Evolutionary conservation across 2,888 invertebrate genomes (phyloP).

Genomic region (Ophonus ardosiacus): DNA sequence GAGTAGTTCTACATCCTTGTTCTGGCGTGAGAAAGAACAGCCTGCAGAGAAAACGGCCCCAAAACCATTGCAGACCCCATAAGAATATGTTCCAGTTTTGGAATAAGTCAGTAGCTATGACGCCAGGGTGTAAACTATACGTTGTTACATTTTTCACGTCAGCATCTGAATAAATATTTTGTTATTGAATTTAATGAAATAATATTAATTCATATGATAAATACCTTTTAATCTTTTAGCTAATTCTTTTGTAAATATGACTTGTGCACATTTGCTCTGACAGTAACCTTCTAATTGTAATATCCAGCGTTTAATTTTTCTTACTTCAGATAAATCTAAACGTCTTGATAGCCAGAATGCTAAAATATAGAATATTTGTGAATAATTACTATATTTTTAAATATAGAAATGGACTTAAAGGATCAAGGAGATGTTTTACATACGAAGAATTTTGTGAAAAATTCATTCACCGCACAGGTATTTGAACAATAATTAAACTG

Average conservation of each 20-base stretch:
- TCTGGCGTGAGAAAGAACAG: not conserved
- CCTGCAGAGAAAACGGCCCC: not conserved
- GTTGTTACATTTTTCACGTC: conserved; percentile 33
- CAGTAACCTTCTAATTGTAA: conserved; percentile 82
- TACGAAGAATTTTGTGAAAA: too few species aligned
- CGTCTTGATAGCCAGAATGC: not conserved
- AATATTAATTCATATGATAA: not conserved
- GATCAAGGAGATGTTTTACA: too few species aligned
- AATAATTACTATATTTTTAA: not conserved
- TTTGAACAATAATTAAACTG: too few species aligned
- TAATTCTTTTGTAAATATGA: conserved; percentile 70
- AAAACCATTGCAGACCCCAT: conserved; percentile 5
- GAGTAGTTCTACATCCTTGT: conserved; percentile 51
- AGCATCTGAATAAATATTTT: conserved; percentile 25
- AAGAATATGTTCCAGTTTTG: conserved; percentile 1
- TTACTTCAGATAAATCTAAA: conserved; percentile 67
- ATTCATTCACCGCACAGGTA: too few species aligned
- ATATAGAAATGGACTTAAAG: too few species aligned
- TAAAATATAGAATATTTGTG: not conserved
- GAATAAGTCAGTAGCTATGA: conserved; percentile 36
- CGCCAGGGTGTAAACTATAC: conserved; percentile 57
- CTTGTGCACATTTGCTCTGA: conserved; percentile 85
- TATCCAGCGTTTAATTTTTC: conserved; percentile 75
- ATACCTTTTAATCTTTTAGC: conserved; percentile 41
- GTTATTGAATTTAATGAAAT: not conserved